phyloP scores from a whole-genome alignment of 2,888 invertebrate species.

The Tetragnatha montana region DNA sequence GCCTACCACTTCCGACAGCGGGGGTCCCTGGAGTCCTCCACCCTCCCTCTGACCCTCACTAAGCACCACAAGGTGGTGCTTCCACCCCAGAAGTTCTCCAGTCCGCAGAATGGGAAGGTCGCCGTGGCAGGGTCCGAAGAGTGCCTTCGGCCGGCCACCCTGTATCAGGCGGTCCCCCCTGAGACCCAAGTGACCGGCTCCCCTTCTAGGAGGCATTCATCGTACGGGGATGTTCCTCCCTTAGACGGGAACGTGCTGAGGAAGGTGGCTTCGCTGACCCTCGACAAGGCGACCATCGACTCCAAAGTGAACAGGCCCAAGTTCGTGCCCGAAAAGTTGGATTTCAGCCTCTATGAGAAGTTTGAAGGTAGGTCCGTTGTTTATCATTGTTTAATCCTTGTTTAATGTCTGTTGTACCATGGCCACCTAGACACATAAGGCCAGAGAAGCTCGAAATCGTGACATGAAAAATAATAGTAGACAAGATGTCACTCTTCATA shows the following conservation, averaged over 20 bases:
- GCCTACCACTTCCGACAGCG: constrained; percentile 13
- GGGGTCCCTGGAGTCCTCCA: constrained; percentile 56
- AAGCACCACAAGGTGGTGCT: constrained; percentile 70
- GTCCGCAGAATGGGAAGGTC: constrained; percentile 47
- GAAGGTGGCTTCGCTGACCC: constrained; percentile 88
- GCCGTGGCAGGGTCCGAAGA: constrained; percentile 64
- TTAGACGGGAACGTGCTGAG: constrained; percentile 82
- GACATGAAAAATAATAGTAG: too few relatives aligned
- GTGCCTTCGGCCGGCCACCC: constrained; percentile 57
- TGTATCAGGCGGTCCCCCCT: constrained; percentile 41
- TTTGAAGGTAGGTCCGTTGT: constrained; percentile 86
- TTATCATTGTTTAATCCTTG: neutral
- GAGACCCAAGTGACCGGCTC: constrained; percentile 33
- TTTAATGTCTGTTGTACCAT: neutral
- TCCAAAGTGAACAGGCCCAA: constrained; percentile 83
- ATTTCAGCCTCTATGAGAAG: constrained; percentile 90
- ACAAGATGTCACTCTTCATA: too few relatives aligned
- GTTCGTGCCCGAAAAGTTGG: constrained; percentile 89
- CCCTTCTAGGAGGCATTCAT: constrained; percentile 65
- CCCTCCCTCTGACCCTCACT: constrained; percentile 63
- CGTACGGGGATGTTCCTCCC: constrained; percentile 69
- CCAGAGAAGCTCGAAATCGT: too few relatives aligned
- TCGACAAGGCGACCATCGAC: constrained; percentile 84
- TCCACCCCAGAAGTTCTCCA: constrained; percentile 67
- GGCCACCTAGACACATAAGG: too few relatives aligned